These are phyloP conservation scores for Cyrtodaria siliqua DNA, from an alignment of 2,888 invertebrate genomes.

Conservation along the genomic window DNA sequence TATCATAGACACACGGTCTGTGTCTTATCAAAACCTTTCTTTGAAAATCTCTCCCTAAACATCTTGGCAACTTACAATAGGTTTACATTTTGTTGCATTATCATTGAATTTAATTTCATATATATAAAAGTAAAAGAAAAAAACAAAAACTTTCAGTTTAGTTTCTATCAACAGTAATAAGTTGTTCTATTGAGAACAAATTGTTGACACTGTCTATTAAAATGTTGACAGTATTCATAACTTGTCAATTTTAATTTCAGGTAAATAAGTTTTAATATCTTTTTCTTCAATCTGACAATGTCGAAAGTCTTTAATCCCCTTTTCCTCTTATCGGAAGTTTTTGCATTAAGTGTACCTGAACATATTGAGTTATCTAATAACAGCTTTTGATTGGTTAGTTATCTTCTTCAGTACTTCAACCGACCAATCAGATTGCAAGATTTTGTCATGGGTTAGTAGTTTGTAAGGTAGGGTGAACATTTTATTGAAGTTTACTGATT, in stretches of 20 bases:
- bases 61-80: too few relatives aligned
- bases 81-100: too few relatives aligned
- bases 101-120: too few relatives aligned
- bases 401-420: neutral
- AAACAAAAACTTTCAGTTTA: too few relatives aligned
- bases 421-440: neutral
- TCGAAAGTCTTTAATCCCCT: too few relatives aligned
- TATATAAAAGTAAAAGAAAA: too few relatives aligned
- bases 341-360: too few relatives aligned
- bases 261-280: slow-evolving; percentile 1
- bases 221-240: neutral
- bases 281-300: neutral
- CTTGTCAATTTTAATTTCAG: neutral
- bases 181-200: too few relatives aligned
- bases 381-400: neutral
- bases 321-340: too few relatives aligned
- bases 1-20: neutral
- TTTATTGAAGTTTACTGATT: slow-evolving; percentile 47
- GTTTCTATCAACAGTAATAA: too few relatives aligned
- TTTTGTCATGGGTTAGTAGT: slow-evolving; percentile 31
- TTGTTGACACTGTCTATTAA: neutral
- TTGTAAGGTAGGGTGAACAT: slow-evolving; percentile 20
- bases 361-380: too few relatives aligned
- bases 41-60: too few relatives aligned
- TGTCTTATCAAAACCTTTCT: neutral